Conservation (phyloP, 64 coral and sea anemone species). For the Exaiptasia diaphana region DNA sequence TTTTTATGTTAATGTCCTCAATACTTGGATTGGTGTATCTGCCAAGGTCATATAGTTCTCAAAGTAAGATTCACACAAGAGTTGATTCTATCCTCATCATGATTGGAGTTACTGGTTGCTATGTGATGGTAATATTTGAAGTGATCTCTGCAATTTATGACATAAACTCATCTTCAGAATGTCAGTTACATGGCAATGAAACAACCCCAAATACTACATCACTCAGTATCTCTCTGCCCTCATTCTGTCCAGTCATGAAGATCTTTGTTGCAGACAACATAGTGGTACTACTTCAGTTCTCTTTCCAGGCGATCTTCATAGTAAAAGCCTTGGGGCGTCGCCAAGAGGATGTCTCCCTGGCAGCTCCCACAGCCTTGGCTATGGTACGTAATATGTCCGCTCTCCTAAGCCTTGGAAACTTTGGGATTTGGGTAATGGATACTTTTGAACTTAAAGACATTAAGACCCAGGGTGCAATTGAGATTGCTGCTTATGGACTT, state of each 20-base stretch:
- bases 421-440: slow-evolving; percentile 9
- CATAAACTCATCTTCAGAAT: background rate
- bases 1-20: background rate
- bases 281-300: background rate
- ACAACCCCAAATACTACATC: background rate
- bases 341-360: background rate
- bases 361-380: background rate
- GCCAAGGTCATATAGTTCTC: too few relatives aligned
- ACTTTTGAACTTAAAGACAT: background rate
- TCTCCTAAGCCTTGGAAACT: background rate
- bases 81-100: slow-evolving; percentile 3
- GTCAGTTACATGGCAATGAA: background rate
- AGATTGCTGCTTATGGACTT: background rate
- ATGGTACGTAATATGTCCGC: background rate
- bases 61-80: background rate
- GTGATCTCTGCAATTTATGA: background rate
- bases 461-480: background rate
- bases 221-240: background rate
- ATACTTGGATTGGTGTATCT: background rate
- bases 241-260: too few relatives aligned
- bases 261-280: background rate
- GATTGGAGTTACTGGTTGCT: slow-evolving; percentile 3
- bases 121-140: background rate
- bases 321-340: slow-evolving; percentile 6
- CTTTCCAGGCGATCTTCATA: background rate